Percentiles rank a stretch among this genome's conserved stretches.
Evolutionary conservation across 2,888 invertebrate species (phyloP).

Genomic region (Cylloceria caligata): DNA sequence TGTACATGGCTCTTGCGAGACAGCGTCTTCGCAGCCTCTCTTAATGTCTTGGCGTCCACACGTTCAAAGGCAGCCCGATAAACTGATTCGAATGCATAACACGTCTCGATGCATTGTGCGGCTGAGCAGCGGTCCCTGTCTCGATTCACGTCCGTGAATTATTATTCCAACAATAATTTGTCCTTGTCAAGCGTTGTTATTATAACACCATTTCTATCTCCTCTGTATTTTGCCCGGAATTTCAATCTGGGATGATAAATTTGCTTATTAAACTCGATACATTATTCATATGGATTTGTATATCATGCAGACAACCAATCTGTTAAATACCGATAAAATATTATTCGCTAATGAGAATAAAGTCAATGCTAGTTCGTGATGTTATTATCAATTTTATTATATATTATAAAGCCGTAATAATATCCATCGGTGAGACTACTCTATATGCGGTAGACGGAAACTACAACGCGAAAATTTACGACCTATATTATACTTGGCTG

Average conservation of each 20-base stretch:
- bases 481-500: constrained; percentile 14
- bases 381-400: background rate
- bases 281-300: background rate
- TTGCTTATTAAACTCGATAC: background rate
- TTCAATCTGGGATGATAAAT: constrained; percentile 20
- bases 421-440: background rate
- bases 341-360: constrained; percentile 2
- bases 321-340: constrained; percentile 14
- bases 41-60: background rate
- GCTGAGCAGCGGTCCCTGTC: background rate
- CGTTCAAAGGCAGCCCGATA: constrained; percentile 15
- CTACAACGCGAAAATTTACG: constrained; percentile 10
- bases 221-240: background rate
- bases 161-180: constrained; percentile 22
- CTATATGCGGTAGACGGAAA: background rate
- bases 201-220: constrained; percentile 5
- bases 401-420: background rate
- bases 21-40: background rate
- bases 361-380: constrained; percentile 3
- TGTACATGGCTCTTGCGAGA: constrained; percentile 8
- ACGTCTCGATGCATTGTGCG: constrained; percentile 6
- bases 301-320: background rate
- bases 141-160: background rate
- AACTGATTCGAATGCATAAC: constrained; percentile 16
- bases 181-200: constrained; percentile 8